Base-by-base conservation (phyloP, 1,140 invertebrate species). In the Macrosteles quadrilineatus region DNA sequence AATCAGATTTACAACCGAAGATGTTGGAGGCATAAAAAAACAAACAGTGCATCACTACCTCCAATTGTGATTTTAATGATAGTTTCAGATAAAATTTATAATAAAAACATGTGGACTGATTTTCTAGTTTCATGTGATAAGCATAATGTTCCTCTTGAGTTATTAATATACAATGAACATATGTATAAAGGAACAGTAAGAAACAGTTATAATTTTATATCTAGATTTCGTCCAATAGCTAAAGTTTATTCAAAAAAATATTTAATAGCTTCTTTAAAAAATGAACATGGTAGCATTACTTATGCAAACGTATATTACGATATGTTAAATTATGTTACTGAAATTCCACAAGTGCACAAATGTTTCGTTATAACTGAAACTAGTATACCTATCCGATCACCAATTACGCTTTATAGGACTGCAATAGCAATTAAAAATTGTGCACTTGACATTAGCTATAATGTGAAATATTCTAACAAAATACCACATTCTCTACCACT, bases 341-440 rank as follows among this genome's bases (percentile, higher is more conserved):
- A 19, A 53, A n/a, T n/a, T 53, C 47, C 47, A 4, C 3, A 53
- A 3, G 47, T 25, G 3, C 23, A n/a, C 6, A 53, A 25, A 53
- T 53, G 47, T 53, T n/a, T 53, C n/a, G 47, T 53, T 19, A 53
- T 53, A 6, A 53, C 47, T 25, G 47, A 53, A 53, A 53, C n/a
- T 6, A 53, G 4, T 6, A 19, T 53, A 53, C n/a, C 47, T 19
- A 53, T 53, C 3, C 4, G 17, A 19, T n/a, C 17, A 6, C 47
- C 47, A 25, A n/a, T 53, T 3, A 3, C 4, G 4, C n/a, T 53
- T 4, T 53, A 53, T 53, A 9, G n/a, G n/a, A n/a, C 23, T 25
- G 23, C 47, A 19, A 53, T 53, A 9, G 3, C 17, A 6, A 6
- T 25, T 6, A 53, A 9, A 25, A 19, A 25, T 9, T 53, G 47